A percentile compares a stretch with the other conserved stretches of the same genome.
These are phyloP conservation scores for Esox lucius DNA, from an alignment of 2,797 vertebrate species.

Conservation along the genomic window DNA sequence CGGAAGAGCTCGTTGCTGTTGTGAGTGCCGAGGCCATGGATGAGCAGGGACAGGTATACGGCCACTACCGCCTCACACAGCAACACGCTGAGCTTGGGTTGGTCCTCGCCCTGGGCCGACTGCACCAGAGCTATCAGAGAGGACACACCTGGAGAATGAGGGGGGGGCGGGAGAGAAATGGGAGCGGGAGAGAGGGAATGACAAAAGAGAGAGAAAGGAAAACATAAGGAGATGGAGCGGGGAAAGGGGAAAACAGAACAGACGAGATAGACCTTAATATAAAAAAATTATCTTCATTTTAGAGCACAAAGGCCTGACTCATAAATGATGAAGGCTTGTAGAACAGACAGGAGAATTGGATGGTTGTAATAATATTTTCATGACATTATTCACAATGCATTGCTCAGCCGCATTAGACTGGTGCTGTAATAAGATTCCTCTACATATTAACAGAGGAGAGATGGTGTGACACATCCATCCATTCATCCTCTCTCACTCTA, in stretches of 20 bases:
- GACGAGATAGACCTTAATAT: neutral
- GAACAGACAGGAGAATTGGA: neutral
- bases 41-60: constrained; percentile 92
- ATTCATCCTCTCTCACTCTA: constrained; percentile 36
- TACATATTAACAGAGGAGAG: constrained; percentile 37
- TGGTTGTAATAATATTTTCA: no score
- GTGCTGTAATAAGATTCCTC: constrained; percentile 21
- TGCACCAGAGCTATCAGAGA: constrained; percentile 91
- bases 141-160: constrained; percentile 82
- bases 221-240: no score
- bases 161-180: no score
- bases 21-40: constrained; percentile 93
- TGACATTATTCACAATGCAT: neutral
- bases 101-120: constrained; percentile 91
- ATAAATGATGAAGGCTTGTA: neutral
- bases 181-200: constrained; percentile 25
- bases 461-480: constrained; percentile 47
- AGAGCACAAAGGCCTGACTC: neutral
- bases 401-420: neutral
- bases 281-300: neutral
- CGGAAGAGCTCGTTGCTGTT: constrained; percentile 92
- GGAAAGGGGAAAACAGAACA: neutral
- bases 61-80: constrained; percentile 94
- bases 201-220: constrained; percentile 2
- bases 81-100: constrained; percentile 88